Percentiles rank a stretch among this genome's conserved stretches.
Evolutionary conservation across 1,140 invertebrate species (phyloP).

Genomic region (Frieseomelitta varia): DNA sequence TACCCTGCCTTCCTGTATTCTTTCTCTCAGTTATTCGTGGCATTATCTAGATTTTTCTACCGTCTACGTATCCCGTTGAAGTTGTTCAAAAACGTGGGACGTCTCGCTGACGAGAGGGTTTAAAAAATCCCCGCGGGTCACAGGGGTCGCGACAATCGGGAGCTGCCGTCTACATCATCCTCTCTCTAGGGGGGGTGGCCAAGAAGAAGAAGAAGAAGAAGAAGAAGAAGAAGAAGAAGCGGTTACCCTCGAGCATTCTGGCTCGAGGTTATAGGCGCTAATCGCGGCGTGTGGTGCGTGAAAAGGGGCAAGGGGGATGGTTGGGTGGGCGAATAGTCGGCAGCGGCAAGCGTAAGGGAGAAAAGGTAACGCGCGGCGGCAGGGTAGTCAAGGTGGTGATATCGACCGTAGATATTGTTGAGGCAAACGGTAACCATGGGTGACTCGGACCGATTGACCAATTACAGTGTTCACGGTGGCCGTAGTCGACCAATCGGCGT

Average conservation of each 20-base stretch:
- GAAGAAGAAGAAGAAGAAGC: constrained; percentile 48
- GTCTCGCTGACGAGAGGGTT: not conserved
- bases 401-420: constrained; percentile 81
- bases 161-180: not conserved
- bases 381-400: constrained; percentile 66
- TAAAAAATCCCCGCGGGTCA: not conserved
- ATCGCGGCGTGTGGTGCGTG: constrained; percentile 50
- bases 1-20: too few species aligned
- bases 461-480: constrained; percentile 78
- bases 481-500: constrained; percentile 75
- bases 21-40: too few species aligned
- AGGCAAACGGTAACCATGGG: constrained; percentile 80
- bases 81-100: not conserved
- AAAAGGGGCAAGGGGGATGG: not conserved
- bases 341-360: constrained; percentile 19
- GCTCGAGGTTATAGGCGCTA: constrained; percentile 57
- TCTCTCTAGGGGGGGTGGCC: constrained; percentile 1
- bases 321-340: not conserved
- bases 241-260: constrained; percentile 61
- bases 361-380: constrained; percentile 31
- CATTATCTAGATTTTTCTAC: not conserved
- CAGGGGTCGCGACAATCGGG: not conserved
- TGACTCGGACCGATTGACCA: constrained; percentile 76
- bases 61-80: not conserved
- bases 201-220: constrained; percentile 44